Conservation (phyloP, 2,888 invertebrate genomes). For the Nemurella pictetii region DNA sequence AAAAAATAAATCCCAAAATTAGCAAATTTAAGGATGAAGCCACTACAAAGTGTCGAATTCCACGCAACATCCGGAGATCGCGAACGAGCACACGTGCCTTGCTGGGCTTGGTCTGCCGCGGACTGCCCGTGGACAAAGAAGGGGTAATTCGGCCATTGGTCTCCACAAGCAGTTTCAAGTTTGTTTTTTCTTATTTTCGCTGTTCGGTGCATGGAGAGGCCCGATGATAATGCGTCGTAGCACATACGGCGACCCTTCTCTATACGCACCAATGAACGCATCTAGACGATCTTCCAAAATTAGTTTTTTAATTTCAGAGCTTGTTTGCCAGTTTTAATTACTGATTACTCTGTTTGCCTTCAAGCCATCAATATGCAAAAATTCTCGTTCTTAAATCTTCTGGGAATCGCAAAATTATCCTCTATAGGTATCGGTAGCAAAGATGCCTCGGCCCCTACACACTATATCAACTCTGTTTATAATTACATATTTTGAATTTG, state of each 20-base stretch:
- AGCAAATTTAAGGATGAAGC: too few species aligned
- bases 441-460: not conserved
- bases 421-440: too few species aligned
- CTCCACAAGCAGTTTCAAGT: not conserved
- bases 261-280: not conserved
- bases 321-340: not conserved
- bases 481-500: not conserved
- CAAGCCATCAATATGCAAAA: not conserved
- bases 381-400: not conserved
- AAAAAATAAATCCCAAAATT: too few species aligned
- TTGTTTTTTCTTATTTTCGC: conserved; percentile 15
- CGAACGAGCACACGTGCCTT: not conserved
- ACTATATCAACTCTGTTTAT: not conserved
- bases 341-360: not conserved
- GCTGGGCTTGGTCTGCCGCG: not conserved
- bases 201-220: conserved; percentile 1
- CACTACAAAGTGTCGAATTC: too few species aligned
- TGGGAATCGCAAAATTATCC: not conserved
- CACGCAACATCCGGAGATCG: too few species aligned
- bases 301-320: not conserved
- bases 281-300: not conserved
- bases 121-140: not conserved
- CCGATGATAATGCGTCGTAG: not conserved
- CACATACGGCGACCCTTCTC: not conserved
- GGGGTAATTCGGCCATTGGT: not conserved